Percentiles rank a stretch among this genome's conserved stretches.
phyloP scores from a whole-genome alignment of 2,888 invertebrate species.

The Erebia ligea region DNA sequence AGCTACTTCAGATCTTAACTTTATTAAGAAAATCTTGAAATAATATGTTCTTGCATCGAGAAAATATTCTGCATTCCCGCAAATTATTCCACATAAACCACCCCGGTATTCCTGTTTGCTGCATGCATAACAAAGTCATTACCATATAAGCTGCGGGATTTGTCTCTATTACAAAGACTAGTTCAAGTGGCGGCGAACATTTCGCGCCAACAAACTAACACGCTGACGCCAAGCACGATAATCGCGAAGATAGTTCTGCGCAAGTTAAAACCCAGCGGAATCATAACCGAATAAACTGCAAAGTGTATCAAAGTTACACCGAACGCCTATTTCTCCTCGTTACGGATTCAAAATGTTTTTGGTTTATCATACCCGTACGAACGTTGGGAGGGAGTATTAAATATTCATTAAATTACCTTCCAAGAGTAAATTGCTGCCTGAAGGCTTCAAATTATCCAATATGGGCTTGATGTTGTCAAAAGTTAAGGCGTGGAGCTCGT shows the following conservation, averaged over 20 bases:
- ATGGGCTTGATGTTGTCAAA: slow-evolving; percentile 90
- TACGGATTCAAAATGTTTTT: slow-evolving; percentile 73
- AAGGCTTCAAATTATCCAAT: slow-evolving; percentile 89
- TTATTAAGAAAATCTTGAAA: not conserved
- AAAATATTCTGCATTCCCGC: slow-evolving; percentile 9
- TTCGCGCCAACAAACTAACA: slow-evolving; percentile 40
- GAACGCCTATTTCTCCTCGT: slow-evolving; percentile 65
- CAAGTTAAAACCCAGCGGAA: slow-evolving; percentile 63
- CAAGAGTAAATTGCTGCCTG: slow-evolving; percentile 88
- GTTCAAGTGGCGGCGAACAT: slow-evolving; percentile 33
- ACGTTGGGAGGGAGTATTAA: slow-evolving; percentile 60
- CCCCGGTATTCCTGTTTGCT: slow-evolving; percentile 23
- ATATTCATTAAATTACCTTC: slow-evolving; percentile 85
- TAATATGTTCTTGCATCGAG: slow-evolving; percentile 2
- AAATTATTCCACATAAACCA: slow-evolving; percentile 26
- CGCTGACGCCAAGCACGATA: slow-evolving; percentile 37
- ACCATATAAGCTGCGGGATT: slow-evolving; percentile 31
- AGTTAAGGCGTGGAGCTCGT: slow-evolving; percentile 89
- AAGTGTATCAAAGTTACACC: slow-evolving; percentile 67
- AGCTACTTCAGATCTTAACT: not conserved
- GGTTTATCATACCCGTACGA: slow-evolving; percentile 65
- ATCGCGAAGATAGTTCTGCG: slow-evolving; percentile 46
- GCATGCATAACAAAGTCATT: slow-evolving; percentile 36
- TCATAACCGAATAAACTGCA: slow-evolving; percentile 70
- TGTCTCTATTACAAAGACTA: slow-evolving; percentile 37